phyloP scores from a whole-genome alignment of 2,888 invertebrate genomes.

The Corythucha ciliata region DNA sequence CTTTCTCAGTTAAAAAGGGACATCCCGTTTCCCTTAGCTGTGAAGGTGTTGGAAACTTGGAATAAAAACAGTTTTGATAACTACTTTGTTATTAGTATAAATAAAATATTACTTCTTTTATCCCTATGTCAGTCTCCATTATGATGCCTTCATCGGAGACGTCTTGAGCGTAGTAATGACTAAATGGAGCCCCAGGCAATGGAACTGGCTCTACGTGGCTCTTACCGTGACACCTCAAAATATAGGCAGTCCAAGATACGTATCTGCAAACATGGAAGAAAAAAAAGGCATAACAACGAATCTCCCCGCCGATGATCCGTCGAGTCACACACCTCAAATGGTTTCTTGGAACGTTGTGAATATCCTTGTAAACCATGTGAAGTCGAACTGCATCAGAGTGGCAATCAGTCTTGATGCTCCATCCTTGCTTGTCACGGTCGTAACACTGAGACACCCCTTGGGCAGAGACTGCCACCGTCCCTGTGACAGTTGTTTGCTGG shows the following conservation, averaged over 20 bases:
- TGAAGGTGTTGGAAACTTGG: not conserved
- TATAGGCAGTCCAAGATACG: slow-evolving; percentile 62
- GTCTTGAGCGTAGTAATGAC: slow-evolving; percentile 71
- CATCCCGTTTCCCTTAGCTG: slow-evolving; percentile 55
- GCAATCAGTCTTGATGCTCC: slow-evolving; percentile 67
- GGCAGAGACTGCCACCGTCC: slow-evolving; percentile 46
- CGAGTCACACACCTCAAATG: slow-evolving; percentile 51
- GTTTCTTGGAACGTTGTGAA: slow-evolving; percentile 68
- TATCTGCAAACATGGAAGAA: slow-evolving; percentile 42
- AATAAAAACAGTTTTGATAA: too few relatives aligned
- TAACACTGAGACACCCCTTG: slow-evolving; percentile 57
- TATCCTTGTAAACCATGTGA: slow-evolving; percentile 64
- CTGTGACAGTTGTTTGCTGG: slow-evolving; percentile 23
- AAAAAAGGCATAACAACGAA: not conserved
- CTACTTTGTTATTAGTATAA: too few relatives aligned
- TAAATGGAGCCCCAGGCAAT: slow-evolving; percentile 63
- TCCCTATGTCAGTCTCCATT: slow-evolving; percentile 67
- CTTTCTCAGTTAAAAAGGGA: slow-evolving; percentile 60
- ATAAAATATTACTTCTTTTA: slow-evolving; percentile 52
- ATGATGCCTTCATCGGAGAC: slow-evolving; percentile 68
- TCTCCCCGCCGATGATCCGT: not conserved
- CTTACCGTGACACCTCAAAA: slow-evolving; percentile 50
- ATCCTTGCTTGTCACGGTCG: slow-evolving; percentile 71
- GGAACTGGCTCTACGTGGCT: slow-evolving; percentile 56
- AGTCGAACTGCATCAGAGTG: slow-evolving; percentile 66